These are phyloP conservation scores for Pachycephus smyrnensis DNA, from an alignment of 2,888 invertebrate genomes.

Conservation along the genomic window DNA sequence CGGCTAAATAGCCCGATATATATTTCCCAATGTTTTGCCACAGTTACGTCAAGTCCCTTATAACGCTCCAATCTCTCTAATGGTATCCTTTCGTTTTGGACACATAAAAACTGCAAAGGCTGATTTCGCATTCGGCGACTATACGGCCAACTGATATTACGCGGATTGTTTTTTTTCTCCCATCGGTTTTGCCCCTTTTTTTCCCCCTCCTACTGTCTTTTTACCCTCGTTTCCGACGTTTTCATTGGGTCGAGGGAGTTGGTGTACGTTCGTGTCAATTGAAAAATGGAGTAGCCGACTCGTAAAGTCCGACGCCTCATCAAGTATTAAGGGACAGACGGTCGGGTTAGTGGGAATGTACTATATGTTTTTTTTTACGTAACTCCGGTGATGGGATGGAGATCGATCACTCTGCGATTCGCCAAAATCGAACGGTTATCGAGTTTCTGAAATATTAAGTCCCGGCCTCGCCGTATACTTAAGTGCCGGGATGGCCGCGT, in stretches of 20 bases:
- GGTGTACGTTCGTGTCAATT: not conserved
- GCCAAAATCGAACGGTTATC: not conserved
- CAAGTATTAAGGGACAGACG: not conserved
- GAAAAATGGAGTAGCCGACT: not conserved
- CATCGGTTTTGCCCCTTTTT: not conserved
- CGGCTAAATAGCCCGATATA: not conserved
- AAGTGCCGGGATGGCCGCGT: not conserved
- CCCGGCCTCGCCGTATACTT: not conserved
- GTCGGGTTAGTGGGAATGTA: not conserved
- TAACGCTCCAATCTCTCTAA: not conserved
- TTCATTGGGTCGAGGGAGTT: not conserved
- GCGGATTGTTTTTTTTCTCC: not conserved
- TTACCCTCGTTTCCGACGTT: not conserved
- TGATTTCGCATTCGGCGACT: not conserved
- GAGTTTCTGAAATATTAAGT: not conserved
- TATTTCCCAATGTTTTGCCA: not conserved
- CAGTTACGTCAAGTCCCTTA: not conserved
- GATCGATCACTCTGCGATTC: too few relatives aligned
- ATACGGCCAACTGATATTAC: not conserved
- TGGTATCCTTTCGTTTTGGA: too few relatives aligned
- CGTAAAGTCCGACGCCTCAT: not conserved
- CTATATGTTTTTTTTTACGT: not conserved
- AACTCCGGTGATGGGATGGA: too few relatives aligned
- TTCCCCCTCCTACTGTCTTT: not conserved
- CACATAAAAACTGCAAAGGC: too few relatives aligned